These are phyloP conservation scores for Copidosoma aretas DNA, from an alignment of 2,888 invertebrate species.

Conservation along the genomic window DNA sequence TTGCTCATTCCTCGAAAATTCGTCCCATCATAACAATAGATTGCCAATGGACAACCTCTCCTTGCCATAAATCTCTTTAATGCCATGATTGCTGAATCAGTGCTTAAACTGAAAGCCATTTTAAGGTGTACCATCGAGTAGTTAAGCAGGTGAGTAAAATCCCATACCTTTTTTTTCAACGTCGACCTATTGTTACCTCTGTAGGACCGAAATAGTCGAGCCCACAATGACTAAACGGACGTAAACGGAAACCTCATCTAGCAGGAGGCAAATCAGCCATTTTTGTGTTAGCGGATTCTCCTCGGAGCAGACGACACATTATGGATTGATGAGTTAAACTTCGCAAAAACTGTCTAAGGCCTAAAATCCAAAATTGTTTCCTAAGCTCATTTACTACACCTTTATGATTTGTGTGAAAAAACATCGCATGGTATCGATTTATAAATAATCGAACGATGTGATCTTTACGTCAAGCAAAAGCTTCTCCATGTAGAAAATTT, in stretches of 20 bases:
- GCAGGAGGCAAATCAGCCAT: neutral
- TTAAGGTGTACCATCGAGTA: neutral
- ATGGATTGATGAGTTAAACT: too few relatives aligned
- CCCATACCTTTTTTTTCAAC: constrained; percentile 2
- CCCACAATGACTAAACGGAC: constrained; percentile 1
- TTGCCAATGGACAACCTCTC: neutral
- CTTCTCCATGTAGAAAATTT: too few relatives aligned
- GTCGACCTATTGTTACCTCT: neutral
- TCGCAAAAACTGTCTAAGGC: too few relatives aligned
- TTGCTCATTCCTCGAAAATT: neutral
- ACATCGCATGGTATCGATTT: too few relatives aligned
- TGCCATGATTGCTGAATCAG: constrained; percentile 9
- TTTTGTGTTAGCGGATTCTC: neutral
- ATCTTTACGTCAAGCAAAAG: too few relatives aligned
- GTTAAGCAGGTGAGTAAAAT: constrained; percentile 1
- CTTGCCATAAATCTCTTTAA: neutral
- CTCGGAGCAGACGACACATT: too few relatives aligned
- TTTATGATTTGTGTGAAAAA: too few relatives aligned
- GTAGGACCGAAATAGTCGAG: constrained; percentile 17
- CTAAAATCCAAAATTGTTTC: too few relatives aligned
- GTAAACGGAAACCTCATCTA: neutral
- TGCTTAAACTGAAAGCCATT: neutral
- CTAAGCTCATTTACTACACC: too few relatives aligned
- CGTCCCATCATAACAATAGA: neutral
- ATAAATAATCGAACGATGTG: too few relatives aligned